Conservation (phyloP, 2,888 invertebrate genomes). For the Cataglyphis livida region DNA sequence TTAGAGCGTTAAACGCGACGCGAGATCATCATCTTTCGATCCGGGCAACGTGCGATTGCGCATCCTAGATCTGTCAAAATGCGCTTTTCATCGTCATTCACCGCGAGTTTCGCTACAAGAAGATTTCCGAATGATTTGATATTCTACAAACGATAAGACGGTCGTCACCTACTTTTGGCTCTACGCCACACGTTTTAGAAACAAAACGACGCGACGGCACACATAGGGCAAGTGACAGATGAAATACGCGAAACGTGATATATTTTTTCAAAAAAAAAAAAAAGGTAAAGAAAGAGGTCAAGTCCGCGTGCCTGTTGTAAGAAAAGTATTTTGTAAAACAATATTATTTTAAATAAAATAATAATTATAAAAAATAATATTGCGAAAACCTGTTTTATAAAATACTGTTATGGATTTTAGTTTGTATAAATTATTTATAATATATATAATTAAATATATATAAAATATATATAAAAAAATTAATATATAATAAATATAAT, state of each 20-base stretch:
- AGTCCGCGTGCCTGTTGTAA: not conserved
- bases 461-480: too few species aligned
- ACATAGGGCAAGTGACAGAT: slow-evolving; percentile 3
- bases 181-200: slow-evolving; percentile 14
- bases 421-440: too few species aligned
- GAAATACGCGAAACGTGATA: slow-evolving; percentile 8
- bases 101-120: not conserved
- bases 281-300: not conserved
- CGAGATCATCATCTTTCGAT: not conserved
- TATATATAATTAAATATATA: too few species aligned
- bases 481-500: not conserved
- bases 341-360: not conserved
- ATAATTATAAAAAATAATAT: not conserved
- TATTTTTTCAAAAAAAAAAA: not conserved
- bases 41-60: not conserved
- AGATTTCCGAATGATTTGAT: slow-evolving; percentile 23
- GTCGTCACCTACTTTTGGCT: slow-evolving; percentile 5
- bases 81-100: not conserved
- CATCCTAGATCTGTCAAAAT: not conserved
- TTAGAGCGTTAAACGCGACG: not conserved
- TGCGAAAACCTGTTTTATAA: not conserved
- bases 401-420: too few species aligned
- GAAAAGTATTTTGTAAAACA: not conserved
- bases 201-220: slow-evolving; percentile 13
- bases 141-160: slow-evolving; percentile 25